Evolutionary conservation across 2,797 vertebrate genomes (phyloP), one percentile per base, ranked within the genome.

Genomic region (Oryzias dopingdopingensis): DNA sequence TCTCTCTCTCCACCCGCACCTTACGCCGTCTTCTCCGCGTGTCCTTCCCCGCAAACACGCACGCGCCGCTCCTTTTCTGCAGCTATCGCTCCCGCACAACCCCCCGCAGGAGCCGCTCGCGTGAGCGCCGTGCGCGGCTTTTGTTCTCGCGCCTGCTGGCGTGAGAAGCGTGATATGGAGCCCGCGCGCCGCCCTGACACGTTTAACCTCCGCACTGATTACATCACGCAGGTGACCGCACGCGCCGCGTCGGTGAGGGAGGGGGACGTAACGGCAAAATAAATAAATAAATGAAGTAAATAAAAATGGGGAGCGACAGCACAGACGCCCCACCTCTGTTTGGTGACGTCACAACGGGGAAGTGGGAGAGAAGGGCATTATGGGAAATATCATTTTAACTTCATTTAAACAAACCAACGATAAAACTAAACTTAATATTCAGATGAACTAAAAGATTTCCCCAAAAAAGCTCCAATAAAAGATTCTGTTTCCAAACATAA

Each of bases 141-240:
- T 90, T 91, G 90, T 91, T 89, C 88, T 82, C 40, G 63, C 50
- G 54, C 67, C 84, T 85, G 88, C 88, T 42, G 81, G 76, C 63
- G 64, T 32, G 67, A 2, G 43, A 69, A 47, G 80, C 60, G 71
- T 32, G 61, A 43, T 49, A 26, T 4, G 26, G 49, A 24, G 51
- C 45, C 6, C 62, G 22, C 54, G 52, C 17, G 44, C 57, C 13
- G n/a, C 16, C 4, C 70, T 55, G 63, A 52, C 65, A 62, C 53
- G 55, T 51, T 70, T 42, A 49, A 49, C 59, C 65, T 47, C 65
- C 70, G 59, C 69, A 67, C 49, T 63, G 62, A 68, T 83, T 62
- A 76, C 78, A 59, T 85, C 84, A 88, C 77, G 56, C 80, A 81
- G 80, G 80, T 88, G 83, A 80, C 67, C 55, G 15, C 67, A 59